Percentiles rank a stretch among this genome's conserved stretches.
phyloP scores from a whole-genome alignment of 2,113 vertebrate species.

The Oryzias javanicus region DNA sequence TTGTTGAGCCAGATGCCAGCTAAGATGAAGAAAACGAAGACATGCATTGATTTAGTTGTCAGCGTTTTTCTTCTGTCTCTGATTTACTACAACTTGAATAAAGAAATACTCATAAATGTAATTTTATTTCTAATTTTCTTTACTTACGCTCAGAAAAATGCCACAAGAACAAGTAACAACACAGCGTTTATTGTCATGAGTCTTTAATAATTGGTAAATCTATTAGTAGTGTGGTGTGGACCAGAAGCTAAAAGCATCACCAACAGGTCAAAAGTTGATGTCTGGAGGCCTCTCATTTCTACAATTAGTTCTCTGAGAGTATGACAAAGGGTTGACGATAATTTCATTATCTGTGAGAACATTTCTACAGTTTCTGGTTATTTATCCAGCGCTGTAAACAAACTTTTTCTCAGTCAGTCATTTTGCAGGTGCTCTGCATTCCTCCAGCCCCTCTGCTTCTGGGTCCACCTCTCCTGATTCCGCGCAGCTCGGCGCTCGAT shows the following conservation, averaged over 20 bases:
- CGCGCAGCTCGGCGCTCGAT: slow-evolving; percentile 36
- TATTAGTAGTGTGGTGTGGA: slow-evolving; percentile 26
- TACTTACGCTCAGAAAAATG: no score
- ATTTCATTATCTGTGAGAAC: slow-evolving; percentile 61
- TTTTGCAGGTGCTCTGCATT: slow-evolving; percentile 17
- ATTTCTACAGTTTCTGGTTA: slow-evolving; percentile 40
- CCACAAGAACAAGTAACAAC: no score
- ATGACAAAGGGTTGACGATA: slow-evolving; percentile 52
- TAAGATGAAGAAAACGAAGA: no score
- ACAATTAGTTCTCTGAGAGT: slow-evolving; percentile 64
- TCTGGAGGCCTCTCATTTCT: slow-evolving; percentile 36
- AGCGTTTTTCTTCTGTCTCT: no score
- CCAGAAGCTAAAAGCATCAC: slow-evolving; percentile 57
- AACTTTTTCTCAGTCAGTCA: slow-evolving; percentile 14
- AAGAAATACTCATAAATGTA: no score
- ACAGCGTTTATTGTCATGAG: background rate
- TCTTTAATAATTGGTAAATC: slow-evolving; percentile 49
- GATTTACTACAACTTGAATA: no score
- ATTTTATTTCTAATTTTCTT: no score
- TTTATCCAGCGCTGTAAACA: slow-evolving; percentile 41
- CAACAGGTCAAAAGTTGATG: slow-evolving; percentile 37
- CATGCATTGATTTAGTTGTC: no score
- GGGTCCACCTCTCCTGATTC: slow-evolving; percentile 14
- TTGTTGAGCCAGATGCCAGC: no score
- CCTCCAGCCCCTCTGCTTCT: slow-evolving; percentile 23